A percentile compares a stretch with the other conserved stretches of the same genome.
Evolutionary conservation across 2,888 invertebrate genomes (phyloP).

Genomic region (Drosophila kokeensis): DNA sequence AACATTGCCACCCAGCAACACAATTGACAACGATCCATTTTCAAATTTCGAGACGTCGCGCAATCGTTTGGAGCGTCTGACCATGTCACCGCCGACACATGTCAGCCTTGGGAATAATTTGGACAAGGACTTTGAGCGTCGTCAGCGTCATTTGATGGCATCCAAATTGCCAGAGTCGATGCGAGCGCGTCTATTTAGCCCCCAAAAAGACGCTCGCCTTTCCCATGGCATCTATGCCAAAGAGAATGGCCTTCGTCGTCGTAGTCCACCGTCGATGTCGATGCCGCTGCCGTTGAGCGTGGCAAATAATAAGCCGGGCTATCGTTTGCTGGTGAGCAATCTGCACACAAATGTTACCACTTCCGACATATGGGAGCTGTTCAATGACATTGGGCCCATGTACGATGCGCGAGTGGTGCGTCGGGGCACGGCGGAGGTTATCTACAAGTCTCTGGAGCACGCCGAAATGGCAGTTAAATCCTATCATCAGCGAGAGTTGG

Average conservation of each 20-base stretch:
- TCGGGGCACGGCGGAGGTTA: constrained; percentile 95
- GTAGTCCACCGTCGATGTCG: constrained; percentile 36
- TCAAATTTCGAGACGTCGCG: constrained; percentile 83
- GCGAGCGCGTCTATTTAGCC: constrained; percentile 82
- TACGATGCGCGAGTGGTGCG: constrained; percentile 93
- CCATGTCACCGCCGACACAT: constrained; percentile 43
- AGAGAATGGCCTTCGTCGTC: constrained; percentile 56
- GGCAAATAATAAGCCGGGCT: constrained; percentile 86
- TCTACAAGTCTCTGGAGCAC: constrained; percentile 93
- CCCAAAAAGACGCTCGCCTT: constrained; percentile 82
- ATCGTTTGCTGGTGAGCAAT: constrained; percentile 95
- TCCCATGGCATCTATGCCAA: constrained; percentile 85
- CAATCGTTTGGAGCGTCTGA: constrained; percentile 78
- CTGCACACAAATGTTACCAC: constrained; percentile 94
- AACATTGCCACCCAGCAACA: too few relatives aligned
- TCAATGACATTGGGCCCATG: constrained; percentile 96
- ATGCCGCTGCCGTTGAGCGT: constrained; percentile 48
- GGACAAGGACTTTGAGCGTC: constrained; percentile 63
- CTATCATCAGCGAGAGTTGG: constrained; percentile 96
- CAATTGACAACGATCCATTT: constrained; percentile 30
- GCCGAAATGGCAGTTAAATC: constrained; percentile 96
- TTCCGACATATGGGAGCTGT: constrained; percentile 96
- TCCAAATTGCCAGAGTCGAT: constrained; percentile 84
- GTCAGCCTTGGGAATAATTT: constrained; percentile 35
- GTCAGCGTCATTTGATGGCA: constrained; percentile 72